Conservation (phyloP, 2,888 invertebrate genomes). For the Priocnemis perturbator region DNA sequence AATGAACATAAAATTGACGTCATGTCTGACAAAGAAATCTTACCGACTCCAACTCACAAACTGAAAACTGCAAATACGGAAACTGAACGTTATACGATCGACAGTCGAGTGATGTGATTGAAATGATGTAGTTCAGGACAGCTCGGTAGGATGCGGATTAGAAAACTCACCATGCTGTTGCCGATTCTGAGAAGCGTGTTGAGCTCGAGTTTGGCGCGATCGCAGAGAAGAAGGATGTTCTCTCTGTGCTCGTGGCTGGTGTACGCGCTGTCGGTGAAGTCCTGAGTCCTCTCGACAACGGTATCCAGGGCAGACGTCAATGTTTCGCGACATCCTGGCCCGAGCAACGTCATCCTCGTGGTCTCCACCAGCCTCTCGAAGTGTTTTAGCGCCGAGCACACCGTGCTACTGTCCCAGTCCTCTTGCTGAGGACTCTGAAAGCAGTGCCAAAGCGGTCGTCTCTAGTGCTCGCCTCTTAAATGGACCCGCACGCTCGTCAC, state of each 20-base stretch:
- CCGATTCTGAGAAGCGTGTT: constrained; percentile 92
- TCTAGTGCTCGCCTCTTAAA: too few relatives aligned
- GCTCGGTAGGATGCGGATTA: too few relatives aligned
- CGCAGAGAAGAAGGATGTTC: constrained; percentile 92
- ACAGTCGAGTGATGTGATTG: too few relatives aligned
- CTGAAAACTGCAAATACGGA: too few relatives aligned
- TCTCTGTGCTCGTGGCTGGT: constrained; percentile 98
- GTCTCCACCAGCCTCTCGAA: constrained; percentile 91
- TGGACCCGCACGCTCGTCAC: too few relatives aligned
- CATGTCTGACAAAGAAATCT: too few relatives aligned
- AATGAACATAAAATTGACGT: too few relatives aligned
- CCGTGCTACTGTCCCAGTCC: constrained; percentile 84
- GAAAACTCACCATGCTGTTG: constrained; percentile 84
- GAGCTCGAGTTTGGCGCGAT: constrained; percentile 93
- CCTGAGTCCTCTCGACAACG: constrained; percentile 95
- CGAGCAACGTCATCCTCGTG: constrained; percentile 87
- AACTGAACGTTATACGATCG: too few relatives aligned
- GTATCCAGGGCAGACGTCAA: constrained; percentile 91
- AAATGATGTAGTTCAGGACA: too few relatives aligned
- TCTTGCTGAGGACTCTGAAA: constrained; percentile 76
- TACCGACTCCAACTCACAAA: too few relatives aligned
- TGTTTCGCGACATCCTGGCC: constrained; percentile 83
- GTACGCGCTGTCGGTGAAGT: constrained; percentile 99
- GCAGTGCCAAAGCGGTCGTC: not conserved
- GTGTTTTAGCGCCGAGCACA: constrained; percentile 88